Evolutionary conservation across 2,888 invertebrate genomes (phyloP), one percentile per base, ranked within the genome.

Genomic region (Gari tellinella): DNA sequence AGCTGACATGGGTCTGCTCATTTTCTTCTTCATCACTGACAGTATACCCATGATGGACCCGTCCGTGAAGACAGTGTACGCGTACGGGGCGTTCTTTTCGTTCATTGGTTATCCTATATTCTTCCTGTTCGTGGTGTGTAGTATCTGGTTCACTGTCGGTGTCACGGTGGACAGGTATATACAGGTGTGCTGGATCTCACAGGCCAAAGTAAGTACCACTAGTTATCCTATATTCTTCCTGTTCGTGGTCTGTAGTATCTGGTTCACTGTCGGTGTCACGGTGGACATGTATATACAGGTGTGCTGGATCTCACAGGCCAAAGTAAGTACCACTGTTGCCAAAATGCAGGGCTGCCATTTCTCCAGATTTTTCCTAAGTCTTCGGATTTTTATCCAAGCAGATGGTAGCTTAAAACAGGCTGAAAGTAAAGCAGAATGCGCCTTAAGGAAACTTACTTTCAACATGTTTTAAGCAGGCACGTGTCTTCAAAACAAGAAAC

Each of bases 121-220:
- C 49, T 87, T 82, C 69, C 64, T 87, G 56, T 74, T 79, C 8
- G 85, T 88, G 17, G 80, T 86, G 41, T 77, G 79, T 46, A 87
- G 87, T 56, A 84, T 89, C 40, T 89, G 88, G 86, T 76, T 88
- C 66, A 89, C 88, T 1, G 83, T 89, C 8, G 86, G 87, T 7
- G 87, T 89, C 25, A 88, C 89, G 0, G 83, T 87, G 0, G 89
- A 89, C 67, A 70, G 89, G n/a, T 89, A 87, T 66, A 85, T 87
- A 8, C 83, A 85, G 62, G 88, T 89, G 5, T 89, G 89, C 69
- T 83, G 86, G 76, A 86, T 89, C 19, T 75, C 78, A 23, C 80
- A 82, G 46, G 79, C 86, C n/a, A 85, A 84, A 81, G 85, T 86
- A 41, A 62, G 45, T 51, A 31, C 31, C 31, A 31, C 31, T 4